A percentile compares a stretch with the other conserved stretches of the same genome.
Evolutionary conservation across 2,113 vertebrate species (phyloP).

Genomic region (Tinamus guttatus): DNA sequence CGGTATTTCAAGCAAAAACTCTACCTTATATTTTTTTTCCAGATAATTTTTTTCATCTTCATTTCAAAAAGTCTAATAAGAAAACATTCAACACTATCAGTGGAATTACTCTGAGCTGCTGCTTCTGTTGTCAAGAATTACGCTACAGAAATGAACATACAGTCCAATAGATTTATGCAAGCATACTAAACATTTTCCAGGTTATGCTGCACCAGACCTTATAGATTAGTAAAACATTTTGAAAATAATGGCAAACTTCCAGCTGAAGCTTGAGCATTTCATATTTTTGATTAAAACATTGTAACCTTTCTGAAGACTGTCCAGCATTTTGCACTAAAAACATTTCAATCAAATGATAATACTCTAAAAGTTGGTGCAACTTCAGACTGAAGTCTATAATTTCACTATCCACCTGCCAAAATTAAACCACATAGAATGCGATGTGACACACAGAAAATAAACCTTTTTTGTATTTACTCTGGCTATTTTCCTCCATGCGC

Average conservation of each 20-base stretch:
- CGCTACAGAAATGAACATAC: constrained; percentile 60
- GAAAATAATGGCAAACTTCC: constrained; percentile 67
- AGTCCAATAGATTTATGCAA: constrained; percentile 67
- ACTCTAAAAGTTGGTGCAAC: constrained; percentile 56
- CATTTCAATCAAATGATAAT: constrained; percentile 52
- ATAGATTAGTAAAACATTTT: constrained; percentile 72
- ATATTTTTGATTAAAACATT: constrained; percentile 67
- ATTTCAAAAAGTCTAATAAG: constrained; percentile 74
- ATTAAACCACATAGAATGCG: constrained; percentile 69
- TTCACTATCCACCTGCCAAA: constrained; percentile 45
- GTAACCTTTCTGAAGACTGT: constrained; percentile 67
- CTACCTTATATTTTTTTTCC: constrained; percentile 53
- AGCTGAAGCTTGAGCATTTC: constrained; percentile 67
- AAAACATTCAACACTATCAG: constrained; percentile 70
- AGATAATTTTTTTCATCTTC: constrained; percentile 76
- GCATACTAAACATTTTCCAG: constrained; percentile 68
- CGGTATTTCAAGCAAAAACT: constrained; percentile 72
- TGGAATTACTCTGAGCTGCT: constrained; percentile 50
- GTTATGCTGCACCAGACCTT: constrained; percentile 70
- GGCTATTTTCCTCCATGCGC: constrained; percentile 49
- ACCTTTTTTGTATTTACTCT: constrained; percentile 36
- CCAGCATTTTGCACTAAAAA: constrained; percentile 60
- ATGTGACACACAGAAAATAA: background rate
- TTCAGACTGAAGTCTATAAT: constrained; percentile 63
- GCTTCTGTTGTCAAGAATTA: constrained; percentile 69